Conservation (phyloP, 2,888 invertebrate genomes). For the Rhagonycha lutea region DNA sequence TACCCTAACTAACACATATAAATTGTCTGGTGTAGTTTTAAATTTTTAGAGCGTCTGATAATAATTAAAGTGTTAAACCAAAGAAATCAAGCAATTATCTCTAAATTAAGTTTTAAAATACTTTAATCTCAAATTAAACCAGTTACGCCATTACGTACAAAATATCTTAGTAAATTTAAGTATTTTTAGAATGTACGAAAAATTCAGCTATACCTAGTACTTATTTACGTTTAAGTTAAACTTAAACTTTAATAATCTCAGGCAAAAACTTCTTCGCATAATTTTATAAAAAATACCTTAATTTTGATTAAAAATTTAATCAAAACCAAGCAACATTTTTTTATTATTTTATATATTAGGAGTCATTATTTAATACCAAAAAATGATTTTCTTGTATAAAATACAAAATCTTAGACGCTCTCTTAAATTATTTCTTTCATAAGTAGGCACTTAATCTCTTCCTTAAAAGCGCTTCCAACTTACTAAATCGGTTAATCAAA, state of each 20-base stretch:
- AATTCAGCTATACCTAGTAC: background rate
- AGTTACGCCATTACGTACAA: background rate
- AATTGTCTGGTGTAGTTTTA: background rate
- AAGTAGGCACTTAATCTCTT: no score
- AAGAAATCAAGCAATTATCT: background rate
- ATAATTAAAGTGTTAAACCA: background rate
- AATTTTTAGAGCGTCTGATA: background rate
- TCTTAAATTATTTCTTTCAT: no score
- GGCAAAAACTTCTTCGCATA: background rate
- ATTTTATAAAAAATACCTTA: background rate
- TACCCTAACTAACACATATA: no score
- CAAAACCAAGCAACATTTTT: background rate
- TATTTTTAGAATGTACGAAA: background rate
- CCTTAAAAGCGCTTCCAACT: no score
- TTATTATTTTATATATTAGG: background rate
- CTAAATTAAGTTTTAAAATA: background rate
- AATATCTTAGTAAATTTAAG: background rate
- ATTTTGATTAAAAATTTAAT: background rate
- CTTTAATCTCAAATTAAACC: background rate
- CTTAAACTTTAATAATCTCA: no score
- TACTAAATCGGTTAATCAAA: no score
- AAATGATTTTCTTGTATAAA: background rate
- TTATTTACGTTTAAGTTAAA: background rate
- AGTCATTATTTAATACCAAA: background rate
- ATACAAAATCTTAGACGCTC: no score